Conservation (phyloP, 1,140 invertebrate genomes). For the Phocides pigmalion region DNA sequence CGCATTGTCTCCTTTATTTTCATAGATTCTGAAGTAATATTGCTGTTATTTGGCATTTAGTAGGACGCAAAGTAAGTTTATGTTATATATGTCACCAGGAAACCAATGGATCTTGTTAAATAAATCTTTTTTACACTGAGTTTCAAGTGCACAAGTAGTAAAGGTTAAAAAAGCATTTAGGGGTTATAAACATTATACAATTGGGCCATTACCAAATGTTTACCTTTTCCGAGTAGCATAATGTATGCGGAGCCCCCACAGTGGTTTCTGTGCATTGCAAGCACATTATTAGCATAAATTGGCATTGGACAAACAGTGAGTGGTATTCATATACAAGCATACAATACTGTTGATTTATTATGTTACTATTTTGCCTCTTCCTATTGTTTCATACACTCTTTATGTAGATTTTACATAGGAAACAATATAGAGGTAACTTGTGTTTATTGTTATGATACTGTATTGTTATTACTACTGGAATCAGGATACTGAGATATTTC, state of each 20-base stretch:
- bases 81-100: background rate
- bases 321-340: conserved; percentile 34
- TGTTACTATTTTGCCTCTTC: conserved; percentile 22
- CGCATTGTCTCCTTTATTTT: conserved; percentile 8
- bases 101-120: background rate
- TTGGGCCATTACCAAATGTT: background rate
- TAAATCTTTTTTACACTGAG: background rate
- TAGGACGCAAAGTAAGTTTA: background rate
- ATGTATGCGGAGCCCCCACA: conserved; percentile 24
- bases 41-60: background rate
- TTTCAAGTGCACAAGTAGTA: background rate
- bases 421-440: too few relatives aligned
- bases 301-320: conserved; percentile 43
- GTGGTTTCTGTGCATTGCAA: conserved; percentile 10
- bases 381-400: too few relatives aligned
- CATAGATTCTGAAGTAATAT: background rate
- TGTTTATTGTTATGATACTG: too few relatives aligned
- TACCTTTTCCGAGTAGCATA: conserved; percentile 2
- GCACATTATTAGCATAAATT: conserved; percentile 49
- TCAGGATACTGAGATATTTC: too few relatives aligned
- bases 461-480: too few relatives aligned
- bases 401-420: too few relatives aligned
- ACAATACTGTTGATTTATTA: conserved; percentile 17
- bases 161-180: conserved; percentile 23
- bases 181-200: conserved; percentile 15